A percentile compares a stretch with the other conserved stretches of the same genome.
These are phyloP conservation scores for Tympanoctomys barrerae DNA, from an alignment of 2,797 vertebrate species.

Conservation along the genomic window DNA sequence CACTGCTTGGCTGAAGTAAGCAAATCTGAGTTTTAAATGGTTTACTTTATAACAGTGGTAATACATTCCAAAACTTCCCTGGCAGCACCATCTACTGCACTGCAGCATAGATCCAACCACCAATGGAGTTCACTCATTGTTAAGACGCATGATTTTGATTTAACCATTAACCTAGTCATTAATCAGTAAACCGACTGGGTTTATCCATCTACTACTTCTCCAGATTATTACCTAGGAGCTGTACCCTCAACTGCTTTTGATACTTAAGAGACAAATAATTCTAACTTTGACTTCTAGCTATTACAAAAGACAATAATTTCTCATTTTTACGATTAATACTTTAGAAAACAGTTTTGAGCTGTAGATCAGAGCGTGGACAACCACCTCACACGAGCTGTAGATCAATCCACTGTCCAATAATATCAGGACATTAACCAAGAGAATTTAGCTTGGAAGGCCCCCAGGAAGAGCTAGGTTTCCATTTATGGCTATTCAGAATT, in stretches of 20 bases:
- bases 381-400: no score
- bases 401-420: conserved; percentile 33
- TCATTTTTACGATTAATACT: not conserved
- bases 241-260: conserved; percentile 32
- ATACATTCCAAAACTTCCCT: not conserved
- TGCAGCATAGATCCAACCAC: not conserved
- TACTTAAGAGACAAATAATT: conserved; percentile 53
- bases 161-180: conserved; percentile 22
- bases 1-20: not conserved
- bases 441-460: conserved; percentile 41
- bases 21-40: not conserved
- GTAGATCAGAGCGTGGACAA: no score
- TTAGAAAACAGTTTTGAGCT: not conserved
- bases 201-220: not conserved
- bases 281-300: conserved; percentile 20
- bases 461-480: conserved; percentile 54
- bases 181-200: not conserved
- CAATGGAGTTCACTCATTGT: not conserved
- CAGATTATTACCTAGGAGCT: conserved; percentile 26
- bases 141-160: conserved; percentile 26
- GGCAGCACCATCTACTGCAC: not conserved
- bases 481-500: conserved; percentile 69
- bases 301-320: not conserved
- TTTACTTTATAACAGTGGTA: not conserved
- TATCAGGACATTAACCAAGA: conserved; percentile 65